Evolutionary conservation across 2,888 invertebrate species (phyloP).

Genomic region (Eugnorisma glareosa): DNA sequence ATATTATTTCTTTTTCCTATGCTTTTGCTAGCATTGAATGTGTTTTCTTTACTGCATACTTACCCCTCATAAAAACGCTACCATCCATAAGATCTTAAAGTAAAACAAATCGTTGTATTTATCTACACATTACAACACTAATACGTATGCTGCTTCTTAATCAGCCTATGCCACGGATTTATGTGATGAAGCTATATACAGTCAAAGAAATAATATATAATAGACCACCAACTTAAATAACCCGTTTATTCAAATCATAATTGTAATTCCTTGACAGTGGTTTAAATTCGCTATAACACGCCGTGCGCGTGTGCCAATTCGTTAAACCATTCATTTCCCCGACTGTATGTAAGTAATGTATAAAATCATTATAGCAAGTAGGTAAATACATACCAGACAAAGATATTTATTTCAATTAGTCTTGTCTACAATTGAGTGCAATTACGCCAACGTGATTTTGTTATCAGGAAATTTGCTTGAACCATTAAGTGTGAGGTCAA

Average conservation of each 20-base stretch:
- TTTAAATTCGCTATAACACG: neutral
- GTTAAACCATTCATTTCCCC: neutral
- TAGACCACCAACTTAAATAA: neutral
- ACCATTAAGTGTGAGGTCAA: slow-evolving; percentile 51
- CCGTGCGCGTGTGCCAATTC: no score
- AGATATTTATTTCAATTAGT: slow-evolving; percentile 49
- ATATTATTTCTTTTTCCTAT: neutral
- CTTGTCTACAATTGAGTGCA: slow-evolving; percentile 51
- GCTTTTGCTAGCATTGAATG: slow-evolving; percentile 5
- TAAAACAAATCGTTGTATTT: neutral
- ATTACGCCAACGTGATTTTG: slow-evolving; percentile 59
- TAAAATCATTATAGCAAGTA: no score
- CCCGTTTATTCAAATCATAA: neutral
- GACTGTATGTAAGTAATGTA: no score
- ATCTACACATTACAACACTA: slow-evolving; percentile 6
- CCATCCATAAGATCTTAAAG: neutral
- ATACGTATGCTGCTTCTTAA: slow-evolving; percentile 26
- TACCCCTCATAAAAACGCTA: slow-evolving; percentile 23
- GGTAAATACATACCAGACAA: slow-evolving; percentile 19
- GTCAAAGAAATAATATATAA: neutral
- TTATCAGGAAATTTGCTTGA: slow-evolving; percentile 54
- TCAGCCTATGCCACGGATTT: neutral
- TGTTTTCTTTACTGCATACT: slow-evolving; percentile 24
- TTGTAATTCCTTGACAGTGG: neutral
- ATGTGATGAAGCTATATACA: neutral